Evolutionary conservation across 2,888 invertebrate genomes (phyloP).

Genomic region (Calephelis perditalis): DNA sequence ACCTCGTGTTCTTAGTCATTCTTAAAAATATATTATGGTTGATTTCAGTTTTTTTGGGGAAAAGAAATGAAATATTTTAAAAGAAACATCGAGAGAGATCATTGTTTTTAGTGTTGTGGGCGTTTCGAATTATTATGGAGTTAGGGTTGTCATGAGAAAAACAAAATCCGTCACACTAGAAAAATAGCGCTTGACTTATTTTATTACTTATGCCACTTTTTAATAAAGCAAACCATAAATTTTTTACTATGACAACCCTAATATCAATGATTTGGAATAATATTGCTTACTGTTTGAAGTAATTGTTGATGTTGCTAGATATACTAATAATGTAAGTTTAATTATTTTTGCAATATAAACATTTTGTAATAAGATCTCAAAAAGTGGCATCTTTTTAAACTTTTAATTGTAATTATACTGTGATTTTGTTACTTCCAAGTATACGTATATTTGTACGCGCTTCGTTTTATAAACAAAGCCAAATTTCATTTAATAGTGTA

Average conservation of each 20-base stretch:
- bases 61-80: constrained; percentile 12
- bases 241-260: constrained; percentile 49
- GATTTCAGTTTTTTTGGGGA: constrained; percentile 2
- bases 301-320: constrained; percentile 70
- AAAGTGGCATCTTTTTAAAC: constrained; percentile 36
- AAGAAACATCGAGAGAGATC: constrained; percentile 64
- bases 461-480: constrained; percentile 33
- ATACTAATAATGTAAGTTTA: constrained; percentile 53
- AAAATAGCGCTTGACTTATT: not conserved
- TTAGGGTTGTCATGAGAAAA: constrained; percentile 52
- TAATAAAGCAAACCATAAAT: constrained; percentile 20
- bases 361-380: constrained; percentile 65
- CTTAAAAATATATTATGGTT: too few relatives aligned
- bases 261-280: constrained; percentile 51
- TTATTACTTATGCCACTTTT: not conserved
- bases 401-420: constrained; percentile 59
- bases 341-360: constrained; percentile 60
- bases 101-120: constrained; percentile 54
- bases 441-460: constrained; percentile 31
- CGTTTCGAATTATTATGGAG: constrained; percentile 46
- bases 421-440: constrained; percentile 53
- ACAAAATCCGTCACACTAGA: constrained; percentile 27
- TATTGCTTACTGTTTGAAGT: constrained; percentile 68
- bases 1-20: too few relatives aligned
- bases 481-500: constrained; percentile 34